A percentile compares a stretch with the other conserved stretches of the same genome.
Evolutionary conservation across 2,797 vertebrate genomes (phyloP).

Genomic region (Xiphorhynchus erythropygius): DNA sequence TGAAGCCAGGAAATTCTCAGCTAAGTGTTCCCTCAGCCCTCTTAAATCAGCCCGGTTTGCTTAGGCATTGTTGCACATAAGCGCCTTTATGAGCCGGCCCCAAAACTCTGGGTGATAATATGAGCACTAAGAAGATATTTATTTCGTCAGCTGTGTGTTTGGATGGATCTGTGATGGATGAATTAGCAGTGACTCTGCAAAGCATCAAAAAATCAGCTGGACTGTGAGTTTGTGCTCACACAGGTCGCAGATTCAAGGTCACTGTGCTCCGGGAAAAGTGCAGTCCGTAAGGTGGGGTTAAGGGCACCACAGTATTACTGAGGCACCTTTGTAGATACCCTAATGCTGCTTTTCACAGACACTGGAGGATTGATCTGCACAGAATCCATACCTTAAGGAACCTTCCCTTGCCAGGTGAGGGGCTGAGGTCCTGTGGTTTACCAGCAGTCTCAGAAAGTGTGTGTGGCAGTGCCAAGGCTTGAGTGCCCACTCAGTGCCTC

Average conservation of each 20-base stretch:
- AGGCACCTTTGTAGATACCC: background rate
- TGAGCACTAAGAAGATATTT: slow-evolving; percentile 44
- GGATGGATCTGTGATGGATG: slow-evolving; percentile 20
- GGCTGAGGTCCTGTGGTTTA: background rate
- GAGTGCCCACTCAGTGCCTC: fast-evolving
- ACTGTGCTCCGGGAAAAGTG: background rate
- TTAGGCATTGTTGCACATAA: slow-evolving; percentile 60
- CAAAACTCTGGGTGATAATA: slow-evolving; percentile 67
- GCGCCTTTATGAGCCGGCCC: slow-evolving; percentile 49
- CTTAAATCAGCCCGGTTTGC: slow-evolving; percentile 64
- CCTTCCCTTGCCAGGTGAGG: background rate
- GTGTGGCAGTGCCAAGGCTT: background rate
- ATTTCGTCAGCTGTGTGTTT: slow-evolving; percentile 32
- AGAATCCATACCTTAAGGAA: background rate
- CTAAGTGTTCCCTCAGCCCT: slow-evolving; percentile 57
- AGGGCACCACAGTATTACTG: background rate
- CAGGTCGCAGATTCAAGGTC: background rate
- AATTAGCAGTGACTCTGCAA: background rate
- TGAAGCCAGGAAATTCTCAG: slow-evolving; percentile 58
- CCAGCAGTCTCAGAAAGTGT: background rate
- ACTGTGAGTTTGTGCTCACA: background rate
- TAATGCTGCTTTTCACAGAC: background rate
- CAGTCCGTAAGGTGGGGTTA: background rate
- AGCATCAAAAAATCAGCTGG: background rate
- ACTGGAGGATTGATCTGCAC: background rate